Evolutionary conservation across 2,888 invertebrate genomes (phyloP), one percentile per base, ranked within the genome.

Genomic region (Chrysomela aeneicollis): DNA sequence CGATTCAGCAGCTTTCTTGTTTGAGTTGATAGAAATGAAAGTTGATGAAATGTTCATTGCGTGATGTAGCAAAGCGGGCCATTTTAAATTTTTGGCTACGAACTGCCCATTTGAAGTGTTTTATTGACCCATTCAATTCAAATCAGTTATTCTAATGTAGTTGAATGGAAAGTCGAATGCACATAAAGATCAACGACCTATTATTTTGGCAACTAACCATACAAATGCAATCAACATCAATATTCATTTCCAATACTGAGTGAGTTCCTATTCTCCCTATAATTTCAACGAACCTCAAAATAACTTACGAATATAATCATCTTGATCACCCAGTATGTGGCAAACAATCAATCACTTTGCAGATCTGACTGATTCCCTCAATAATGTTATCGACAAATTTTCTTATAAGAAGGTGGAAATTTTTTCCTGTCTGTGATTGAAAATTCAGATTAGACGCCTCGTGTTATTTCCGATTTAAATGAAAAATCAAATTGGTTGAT

Each of bases 341-440:
- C 26, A 26, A 26, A 3, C 26, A 26, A 26, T 26, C 26, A 26
- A 3, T 6, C 4, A 26, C 3, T 26, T 26, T 26, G 3, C 26
- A 6, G 3, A 5, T 26, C 26, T 3, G n/a, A n/a, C n/a, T n/a
- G n/a, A n/a, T n/a, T n/a, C n/a, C n/a, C n/a, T n/a, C n/a, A n/a
- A n/a, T 61, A 58, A 63, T 37, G 2, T 54, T 63, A 30, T 47
- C 55, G 55, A 37, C 54, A 61, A n/a, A 26, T 26, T 26, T 26
- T 26, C 26, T 26, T 26, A 26, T 26, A 26, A 26, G 26, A 26
- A 42, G 32, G 32, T 57, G 52, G 66, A 66, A 70, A 70, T 62
- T 61, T 67, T 70, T 70, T 67, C 70, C 70, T 67, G 70, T 64
- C 42, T 59, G 57, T 60, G 59, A 70, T 70, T 67, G 67, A 46